Conservation (phyloP, 2,797 vertebrate species). For the Carcharodon carcharias region DNA sequence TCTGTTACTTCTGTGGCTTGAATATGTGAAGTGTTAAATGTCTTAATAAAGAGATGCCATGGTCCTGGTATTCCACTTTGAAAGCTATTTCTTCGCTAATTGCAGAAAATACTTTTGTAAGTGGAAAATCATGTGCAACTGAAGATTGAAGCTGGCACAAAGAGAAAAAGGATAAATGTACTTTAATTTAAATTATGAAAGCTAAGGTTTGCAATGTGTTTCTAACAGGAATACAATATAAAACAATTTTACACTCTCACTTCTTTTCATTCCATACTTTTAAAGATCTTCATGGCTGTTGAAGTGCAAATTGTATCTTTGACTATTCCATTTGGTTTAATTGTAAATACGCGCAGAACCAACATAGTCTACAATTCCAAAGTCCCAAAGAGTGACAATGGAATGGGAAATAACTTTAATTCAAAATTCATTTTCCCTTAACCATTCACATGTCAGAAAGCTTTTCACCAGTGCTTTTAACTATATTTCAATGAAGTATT, state of each 20-base stretch:
- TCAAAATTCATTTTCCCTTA: not conserved
- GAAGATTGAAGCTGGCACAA: not conserved
- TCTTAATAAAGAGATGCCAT: not conserved
- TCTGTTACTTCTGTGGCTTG: not conserved
- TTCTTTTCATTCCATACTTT: not conserved
- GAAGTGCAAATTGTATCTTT: not conserved
- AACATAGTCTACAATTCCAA: not conserved
- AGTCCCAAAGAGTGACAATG: not conserved
- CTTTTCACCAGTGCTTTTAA: not conserved
- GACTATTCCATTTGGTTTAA: not conserved
- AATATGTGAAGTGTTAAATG: not conserved
- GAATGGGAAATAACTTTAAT: constrained; percentile 3
- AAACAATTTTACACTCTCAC: not conserved
- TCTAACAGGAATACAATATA: not conserved
- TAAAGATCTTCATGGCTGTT: not conserved
- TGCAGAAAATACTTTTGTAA: not conserved
- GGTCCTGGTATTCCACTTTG: not conserved
- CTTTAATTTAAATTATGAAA: not conserved
- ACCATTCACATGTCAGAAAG: not conserved
- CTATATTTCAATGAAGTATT: not conserved
- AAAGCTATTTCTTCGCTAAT: not conserved
- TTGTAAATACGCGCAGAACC: not conserved
- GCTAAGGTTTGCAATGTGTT: not conserved
- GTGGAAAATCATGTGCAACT: not conserved
- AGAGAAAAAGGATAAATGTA: not conserved